A percentile compares a stretch with the other conserved stretches of the same genome.
Conservation (phyloP, 1,140 invertebrate species). For the Neodiprion virginianus region DNA sequence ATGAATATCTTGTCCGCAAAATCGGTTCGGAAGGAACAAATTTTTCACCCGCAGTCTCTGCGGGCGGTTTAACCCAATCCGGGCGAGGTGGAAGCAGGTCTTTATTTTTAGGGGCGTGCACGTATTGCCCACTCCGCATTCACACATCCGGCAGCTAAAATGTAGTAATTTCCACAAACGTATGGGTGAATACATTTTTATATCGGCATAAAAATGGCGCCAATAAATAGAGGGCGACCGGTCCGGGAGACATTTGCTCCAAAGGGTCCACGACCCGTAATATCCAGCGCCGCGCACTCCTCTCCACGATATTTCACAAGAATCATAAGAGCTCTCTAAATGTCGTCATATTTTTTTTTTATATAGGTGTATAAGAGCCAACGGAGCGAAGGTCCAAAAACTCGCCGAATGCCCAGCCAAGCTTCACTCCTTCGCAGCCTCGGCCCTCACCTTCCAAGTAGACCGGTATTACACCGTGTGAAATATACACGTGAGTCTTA, state of each 20-base stretch:
- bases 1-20: too few species aligned
- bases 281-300: slow-evolving; percentile 15
- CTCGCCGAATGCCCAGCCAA: not conserved
- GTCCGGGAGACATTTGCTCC: slow-evolving; percentile 21
- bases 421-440: not conserved
- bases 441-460: not conserved
- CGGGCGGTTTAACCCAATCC: slow-evolving; percentile 26
- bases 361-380: not conserved
- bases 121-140: slow-evolving; percentile 16
- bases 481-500: not conserved
- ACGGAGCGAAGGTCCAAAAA: not conserved
- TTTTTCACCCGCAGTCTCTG: slow-evolving; percentile 11
- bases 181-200: slow-evolving; percentile 34
- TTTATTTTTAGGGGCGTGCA: slow-evolving; percentile 22
- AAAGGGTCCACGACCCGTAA: slow-evolving; percentile 14
- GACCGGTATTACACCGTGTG: not conserved
- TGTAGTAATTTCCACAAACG: slow-evolving; percentile 30
- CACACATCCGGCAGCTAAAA: slow-evolving; percentile 23
- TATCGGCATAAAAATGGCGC: slow-evolving; percentile 31
- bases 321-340: slow-evolving; percentile 11
- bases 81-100: slow-evolving; percentile 20
- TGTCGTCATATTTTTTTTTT: not conserved
- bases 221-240: slow-evolving; percentile 30
- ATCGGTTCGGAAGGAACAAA: too few species aligned
- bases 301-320: slow-evolving; percentile 19